phyloP scores from a whole-genome alignment of 2,888 invertebrate genomes.

The Hydraecia micacea region DNA sequence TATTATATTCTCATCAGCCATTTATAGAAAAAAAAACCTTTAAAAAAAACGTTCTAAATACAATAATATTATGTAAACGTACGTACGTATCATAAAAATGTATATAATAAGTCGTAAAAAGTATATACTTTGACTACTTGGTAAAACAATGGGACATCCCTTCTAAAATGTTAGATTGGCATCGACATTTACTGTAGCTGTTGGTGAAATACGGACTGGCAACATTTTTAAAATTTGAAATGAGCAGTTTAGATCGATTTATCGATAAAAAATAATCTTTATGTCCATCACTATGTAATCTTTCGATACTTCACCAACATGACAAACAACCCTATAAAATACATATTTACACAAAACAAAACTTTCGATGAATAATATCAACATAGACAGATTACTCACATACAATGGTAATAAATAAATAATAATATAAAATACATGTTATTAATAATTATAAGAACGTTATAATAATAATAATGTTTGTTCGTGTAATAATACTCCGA shows the following conservation, averaged over 20 bases:
- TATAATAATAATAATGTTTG: constrained; percentile 53
- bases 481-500: constrained; percentile 62
- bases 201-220: constrained; percentile 33
- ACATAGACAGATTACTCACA: constrained; percentile 35
- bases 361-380: constrained; percentile 53
- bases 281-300: constrained; percentile 16
- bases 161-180: constrained; percentile 58
- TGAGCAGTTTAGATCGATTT: constrained; percentile 2
- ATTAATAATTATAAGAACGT: constrained; percentile 33
- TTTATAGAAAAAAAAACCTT: constrained; percentile 43
- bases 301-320: constrained; percentile 28
- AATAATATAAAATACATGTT: constrained; percentile 36
- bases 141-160: constrained; percentile 47
- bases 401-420: constrained; percentile 32
- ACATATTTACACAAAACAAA: constrained; percentile 40
- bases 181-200: constrained; percentile 42
- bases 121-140: constrained; percentile 44
- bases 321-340: constrained; percentile 31
- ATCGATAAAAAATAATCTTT: constrained; percentile 28
- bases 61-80: constrained; percentile 57
- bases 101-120: constrained; percentile 55
- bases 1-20: constrained; percentile 30
- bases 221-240: not conserved
- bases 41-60: constrained; percentile 46
- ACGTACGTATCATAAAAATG: constrained; percentile 62